Conservation (phyloP, 64 coral and sea anemone species). For the Acropora tenuis region DNA sequence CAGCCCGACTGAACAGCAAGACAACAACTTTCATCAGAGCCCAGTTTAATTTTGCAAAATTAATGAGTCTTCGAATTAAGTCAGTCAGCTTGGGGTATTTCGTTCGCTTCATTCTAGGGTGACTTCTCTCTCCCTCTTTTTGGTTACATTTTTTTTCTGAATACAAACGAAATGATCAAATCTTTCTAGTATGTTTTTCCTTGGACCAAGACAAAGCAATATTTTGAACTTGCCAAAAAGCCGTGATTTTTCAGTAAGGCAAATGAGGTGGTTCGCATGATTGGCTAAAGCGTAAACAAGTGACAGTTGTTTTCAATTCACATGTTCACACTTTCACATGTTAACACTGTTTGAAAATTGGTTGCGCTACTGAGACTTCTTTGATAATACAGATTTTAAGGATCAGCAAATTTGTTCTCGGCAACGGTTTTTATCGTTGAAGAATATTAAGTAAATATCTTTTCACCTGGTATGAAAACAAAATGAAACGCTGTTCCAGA, state of each 20-base stretch:
- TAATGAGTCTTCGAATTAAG: too few relatives aligned
- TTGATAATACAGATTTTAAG: neutral
- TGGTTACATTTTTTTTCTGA: too few relatives aligned
- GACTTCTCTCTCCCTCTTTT: too few relatives aligned
- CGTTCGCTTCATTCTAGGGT: too few relatives aligned
- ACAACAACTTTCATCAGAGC: too few relatives aligned
- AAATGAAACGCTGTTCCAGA: neutral
- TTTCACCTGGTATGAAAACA: neutral
- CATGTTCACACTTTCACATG: neutral
- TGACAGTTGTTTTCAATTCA: neutral
- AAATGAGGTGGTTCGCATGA: neutral
- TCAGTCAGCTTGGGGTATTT: too few relatives aligned
- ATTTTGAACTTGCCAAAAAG: neutral
- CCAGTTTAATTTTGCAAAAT: too few relatives aligned
- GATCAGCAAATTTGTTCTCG: neutral
- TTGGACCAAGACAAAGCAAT: neutral
- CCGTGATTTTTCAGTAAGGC: too few relatives aligned
- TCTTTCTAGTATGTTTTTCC: neutral
- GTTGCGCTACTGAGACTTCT: neutral
- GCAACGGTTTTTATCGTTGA: neutral
- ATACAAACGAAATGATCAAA: too few relatives aligned
- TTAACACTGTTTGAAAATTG: neutral
- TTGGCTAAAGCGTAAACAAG: constrained; percentile 16
- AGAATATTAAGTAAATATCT: neutral
- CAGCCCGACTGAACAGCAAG: too few relatives aligned